These are phyloP conservation scores for Xenentodon cancila DNA, from an alignment of 2,797 vertebrate genomes.

Conservation along the genomic window DNA sequence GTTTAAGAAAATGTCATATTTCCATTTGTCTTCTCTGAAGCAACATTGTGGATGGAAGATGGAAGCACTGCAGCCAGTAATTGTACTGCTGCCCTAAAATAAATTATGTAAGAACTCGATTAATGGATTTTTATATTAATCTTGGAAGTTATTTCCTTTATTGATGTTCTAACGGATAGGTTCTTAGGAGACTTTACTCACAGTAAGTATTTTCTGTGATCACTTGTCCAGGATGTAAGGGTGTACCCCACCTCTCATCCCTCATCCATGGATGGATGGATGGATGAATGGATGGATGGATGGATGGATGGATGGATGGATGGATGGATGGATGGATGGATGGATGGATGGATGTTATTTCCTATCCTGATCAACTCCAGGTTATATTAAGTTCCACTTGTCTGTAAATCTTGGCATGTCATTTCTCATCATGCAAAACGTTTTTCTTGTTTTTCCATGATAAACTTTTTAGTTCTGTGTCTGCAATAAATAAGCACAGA, in stretches of 20 bases:
- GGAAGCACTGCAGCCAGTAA: too few species aligned
- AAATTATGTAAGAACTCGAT: neutral
- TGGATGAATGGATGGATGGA: too few species aligned
- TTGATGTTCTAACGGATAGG: too few species aligned
- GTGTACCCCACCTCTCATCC: too few species aligned
- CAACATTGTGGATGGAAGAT: neutral
- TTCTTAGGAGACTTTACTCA: neutral
- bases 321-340: too few species aligned
- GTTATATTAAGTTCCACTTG: neutral
- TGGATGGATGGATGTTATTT: neutral
- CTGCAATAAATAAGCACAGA: neutral
- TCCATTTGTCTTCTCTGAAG: neutral
- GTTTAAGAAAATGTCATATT: too few species aligned
- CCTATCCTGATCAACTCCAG: neutral
- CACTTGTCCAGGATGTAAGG: too few species aligned
- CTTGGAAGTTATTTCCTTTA: neutral
- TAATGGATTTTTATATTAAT: conserved; percentile 7
- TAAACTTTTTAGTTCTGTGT: neutral
- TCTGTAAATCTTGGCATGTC: neutral
- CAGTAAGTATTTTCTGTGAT: neutral
- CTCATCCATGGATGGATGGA: too few species aligned
- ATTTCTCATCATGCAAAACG: neutral
- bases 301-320: too few species aligned
- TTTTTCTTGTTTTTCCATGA: neutral
- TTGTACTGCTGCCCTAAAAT: too few species aligned